Evolutionary conservation across 2,113 vertebrate genomes (phyloP).

Genomic region (Crotophaga sulcirostris): DNA sequence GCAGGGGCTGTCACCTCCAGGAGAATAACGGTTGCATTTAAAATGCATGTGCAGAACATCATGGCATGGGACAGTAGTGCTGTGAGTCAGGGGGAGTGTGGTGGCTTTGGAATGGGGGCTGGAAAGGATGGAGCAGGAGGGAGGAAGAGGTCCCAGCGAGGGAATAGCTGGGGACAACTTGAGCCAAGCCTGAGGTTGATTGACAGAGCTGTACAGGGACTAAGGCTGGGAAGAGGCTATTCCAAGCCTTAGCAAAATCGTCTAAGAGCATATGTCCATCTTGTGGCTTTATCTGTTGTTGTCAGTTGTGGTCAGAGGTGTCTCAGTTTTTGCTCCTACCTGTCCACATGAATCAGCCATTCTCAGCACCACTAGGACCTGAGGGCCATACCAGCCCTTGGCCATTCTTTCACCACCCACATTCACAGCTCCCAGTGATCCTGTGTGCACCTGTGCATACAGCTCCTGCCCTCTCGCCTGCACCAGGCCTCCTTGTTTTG

Average conservation of each 20-base stretch:
- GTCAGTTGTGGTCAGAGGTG: no score
- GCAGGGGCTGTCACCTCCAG: neutral
- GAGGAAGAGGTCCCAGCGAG: neutral
- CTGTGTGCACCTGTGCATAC: fast-evolving
- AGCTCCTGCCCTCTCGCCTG: neutral
- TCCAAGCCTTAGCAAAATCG: neutral
- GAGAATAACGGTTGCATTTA: neutral
- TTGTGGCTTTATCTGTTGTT: neutral
- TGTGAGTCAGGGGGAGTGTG: fast-evolving
- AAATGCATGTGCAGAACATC: neutral
- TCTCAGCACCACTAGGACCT: conserved; percentile 6
- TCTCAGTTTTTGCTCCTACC: neutral
- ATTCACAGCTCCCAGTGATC: fast-evolving
- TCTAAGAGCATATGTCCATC: neutral
- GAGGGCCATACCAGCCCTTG: neutral
- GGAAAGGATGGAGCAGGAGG: neutral
- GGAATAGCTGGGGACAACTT: neutral
- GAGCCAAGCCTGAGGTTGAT: neutral
- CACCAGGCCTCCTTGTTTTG: neutral
- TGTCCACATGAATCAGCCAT: neutral
- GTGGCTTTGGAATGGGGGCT: neutral
- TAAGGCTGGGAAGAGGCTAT: neutral
- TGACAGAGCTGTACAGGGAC: neutral
- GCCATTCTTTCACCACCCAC: neutral
- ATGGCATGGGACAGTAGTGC: neutral